Evolutionary conservation across 2,888 invertebrate species (phyloP).

Genomic region (Stenotaenia linearis): DNA sequence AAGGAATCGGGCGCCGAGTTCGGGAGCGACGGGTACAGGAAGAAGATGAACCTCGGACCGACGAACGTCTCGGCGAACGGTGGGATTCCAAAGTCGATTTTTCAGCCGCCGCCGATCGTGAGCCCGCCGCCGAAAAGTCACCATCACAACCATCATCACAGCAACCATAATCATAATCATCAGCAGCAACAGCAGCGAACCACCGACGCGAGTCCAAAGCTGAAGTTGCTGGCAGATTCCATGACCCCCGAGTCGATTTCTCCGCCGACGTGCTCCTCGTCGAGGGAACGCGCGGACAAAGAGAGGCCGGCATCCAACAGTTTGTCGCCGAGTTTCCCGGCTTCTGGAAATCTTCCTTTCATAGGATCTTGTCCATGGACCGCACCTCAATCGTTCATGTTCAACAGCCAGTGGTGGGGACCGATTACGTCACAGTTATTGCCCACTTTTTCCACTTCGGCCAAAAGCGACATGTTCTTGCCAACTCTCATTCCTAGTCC

Average conservation of each 20-base stretch:
- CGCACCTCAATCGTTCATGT: constrained; percentile 33
- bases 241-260: not conserved
- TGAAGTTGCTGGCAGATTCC: not conserved
- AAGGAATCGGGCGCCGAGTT: constrained; percentile 46
- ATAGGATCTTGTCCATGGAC: constrained; percentile 21
- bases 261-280: not conserved
- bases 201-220: not conserved
- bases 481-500: constrained; percentile 27
- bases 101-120: not conserved
- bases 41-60: not conserved
- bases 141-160: not conserved
- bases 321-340: not conserved
- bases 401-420: constrained; percentile 35
- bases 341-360: not conserved
- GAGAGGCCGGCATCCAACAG: not conserved
- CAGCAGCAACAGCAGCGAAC: not conserved
- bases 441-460: not conserved
- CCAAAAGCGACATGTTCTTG: not conserved
- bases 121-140: not conserved
- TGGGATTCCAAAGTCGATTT: not conserved
- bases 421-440: not conserved
- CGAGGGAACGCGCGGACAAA: not conserved
- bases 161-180: not conserved
- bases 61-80: not conserved
- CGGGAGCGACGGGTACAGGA: not conserved